Evolutionary conservation across 2,888 invertebrate species (phyloP).

Genomic region (Melinaea marsaeus): DNA sequence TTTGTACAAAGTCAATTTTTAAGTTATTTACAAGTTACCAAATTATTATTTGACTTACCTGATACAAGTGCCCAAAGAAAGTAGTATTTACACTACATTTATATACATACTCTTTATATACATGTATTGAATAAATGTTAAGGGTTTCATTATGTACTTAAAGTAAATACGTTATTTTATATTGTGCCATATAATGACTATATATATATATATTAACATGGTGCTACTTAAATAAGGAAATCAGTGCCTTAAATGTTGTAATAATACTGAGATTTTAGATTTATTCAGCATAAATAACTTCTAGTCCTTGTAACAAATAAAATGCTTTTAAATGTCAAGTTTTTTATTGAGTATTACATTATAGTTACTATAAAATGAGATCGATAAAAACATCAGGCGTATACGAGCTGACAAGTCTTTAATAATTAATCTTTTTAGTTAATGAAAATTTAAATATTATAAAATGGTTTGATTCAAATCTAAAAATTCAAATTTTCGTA

Average conservation of each 20-base stretch:
- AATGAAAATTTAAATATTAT: too few species aligned
- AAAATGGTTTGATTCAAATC: too few species aligned
- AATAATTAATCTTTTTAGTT: too few species aligned
- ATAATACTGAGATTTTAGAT: slow-evolving; percentile 47
- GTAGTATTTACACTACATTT: too few species aligned
- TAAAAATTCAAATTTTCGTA: too few species aligned
- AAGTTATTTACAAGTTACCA: too few species aligned
- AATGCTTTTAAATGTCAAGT: slow-evolving; percentile 55
- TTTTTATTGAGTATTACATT: slow-evolving; percentile 30
- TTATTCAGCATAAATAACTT: slow-evolving; percentile 47
- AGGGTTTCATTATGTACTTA: slow-evolving; percentile 7
- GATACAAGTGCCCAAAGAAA: too few species aligned
- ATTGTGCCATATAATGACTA: slow-evolving; percentile 13
- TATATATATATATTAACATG: slow-evolving; percentile 16
- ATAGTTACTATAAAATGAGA: neutral
- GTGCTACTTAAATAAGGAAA: slow-evolving; percentile 32
- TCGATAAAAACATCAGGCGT: neutral
- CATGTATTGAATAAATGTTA: neutral
- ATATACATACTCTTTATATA: neutral
- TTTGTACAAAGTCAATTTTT: neutral
- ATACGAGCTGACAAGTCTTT: too few species aligned
- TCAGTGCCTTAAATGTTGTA: slow-evolving; percentile 59
- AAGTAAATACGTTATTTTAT: slow-evolving; percentile 1
- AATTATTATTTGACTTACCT: too few species aligned
- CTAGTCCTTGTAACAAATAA: slow-evolving; percentile 70